phyloP scores from a whole-genome alignment of 2,113 vertebrate species.

The Micromys minutus region DNA sequence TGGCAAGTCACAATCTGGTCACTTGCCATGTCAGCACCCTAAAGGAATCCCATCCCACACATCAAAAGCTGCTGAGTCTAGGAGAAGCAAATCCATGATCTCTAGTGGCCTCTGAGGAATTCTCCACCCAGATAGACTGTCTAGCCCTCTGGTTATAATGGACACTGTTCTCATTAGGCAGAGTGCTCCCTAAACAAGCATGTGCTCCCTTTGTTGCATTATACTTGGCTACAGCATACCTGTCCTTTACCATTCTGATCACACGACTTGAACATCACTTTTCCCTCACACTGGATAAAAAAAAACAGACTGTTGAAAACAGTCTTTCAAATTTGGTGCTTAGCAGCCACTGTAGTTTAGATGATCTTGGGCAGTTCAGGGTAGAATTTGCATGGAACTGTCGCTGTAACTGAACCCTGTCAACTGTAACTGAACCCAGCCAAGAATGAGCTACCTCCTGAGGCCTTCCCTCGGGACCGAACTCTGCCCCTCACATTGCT shows the following conservation, averaged over 20 bases:
- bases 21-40: not conserved
- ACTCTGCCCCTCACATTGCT: accelerated
- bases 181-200: not conserved
- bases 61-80: not conserved
- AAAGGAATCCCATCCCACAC: not conserved
- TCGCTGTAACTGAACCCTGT: not conserved
- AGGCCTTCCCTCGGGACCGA: not conserved
- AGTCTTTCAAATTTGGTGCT: not conserved
- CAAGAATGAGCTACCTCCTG: not conserved
- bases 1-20: not conserved
- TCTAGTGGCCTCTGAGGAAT: not conserved
- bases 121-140: not conserved
- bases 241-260: not conserved
- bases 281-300: not conserved
- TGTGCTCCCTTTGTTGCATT: not conserved
- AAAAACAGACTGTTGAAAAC: not conserved
- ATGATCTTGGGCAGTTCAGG: not conserved
- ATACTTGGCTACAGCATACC: not conserved
- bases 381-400: not conserved
- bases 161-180: accelerated
- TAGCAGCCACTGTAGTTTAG: not conserved
- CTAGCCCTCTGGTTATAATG: no score
- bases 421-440: not conserved
- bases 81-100: not conserved
- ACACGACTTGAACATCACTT: not conserved